Conservation (phyloP, 2,797 vertebrate species). For the Chelonia mydas region DNA sequence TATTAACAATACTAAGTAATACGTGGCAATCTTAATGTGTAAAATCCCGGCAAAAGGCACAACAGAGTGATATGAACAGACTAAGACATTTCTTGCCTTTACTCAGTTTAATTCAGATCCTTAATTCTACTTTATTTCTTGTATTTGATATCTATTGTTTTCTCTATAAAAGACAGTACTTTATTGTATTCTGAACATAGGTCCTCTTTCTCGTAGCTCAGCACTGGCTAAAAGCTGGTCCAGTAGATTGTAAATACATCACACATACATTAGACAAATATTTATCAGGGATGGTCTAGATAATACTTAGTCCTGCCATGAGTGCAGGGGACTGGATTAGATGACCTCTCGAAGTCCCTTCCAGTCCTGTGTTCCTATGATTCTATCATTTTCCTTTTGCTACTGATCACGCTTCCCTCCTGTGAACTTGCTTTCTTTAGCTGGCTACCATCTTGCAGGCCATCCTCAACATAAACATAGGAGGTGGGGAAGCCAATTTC, state of each 20-base stretch:
- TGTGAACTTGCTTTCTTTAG: not conserved
- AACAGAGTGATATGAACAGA: slow-evolving; percentile 24
- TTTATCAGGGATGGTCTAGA: too few relatives aligned
- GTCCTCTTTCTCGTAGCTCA: not conserved
- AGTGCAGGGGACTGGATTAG: too few relatives aligned
- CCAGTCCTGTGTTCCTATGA: too few relatives aligned
- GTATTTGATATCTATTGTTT: not conserved
- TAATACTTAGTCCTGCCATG: too few relatives aligned
- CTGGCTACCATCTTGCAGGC: not conserved
- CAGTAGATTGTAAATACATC: not conserved
- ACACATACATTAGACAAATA: too few relatives aligned
- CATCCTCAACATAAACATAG: not conserved
- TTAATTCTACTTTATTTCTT: slow-evolving; percentile 37
- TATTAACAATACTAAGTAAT: slow-evolving; percentile 78
- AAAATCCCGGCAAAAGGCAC: slow-evolving; percentile 72
- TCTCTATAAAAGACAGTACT: not conserved
- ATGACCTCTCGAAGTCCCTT: too few relatives aligned
- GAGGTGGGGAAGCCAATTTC: not conserved
- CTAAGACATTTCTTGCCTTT: slow-evolving; percentile 25
- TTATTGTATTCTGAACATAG: not conserved
- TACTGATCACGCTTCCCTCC: not conserved
- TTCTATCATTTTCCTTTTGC: not conserved
- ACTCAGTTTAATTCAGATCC: slow-evolving; percentile 30
- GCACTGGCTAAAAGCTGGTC: not conserved
- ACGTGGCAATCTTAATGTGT: slow-evolving; percentile 68